Conservation (phyloP, 2,888 invertebrate genomes). For the Conus canariensis region DNA sequence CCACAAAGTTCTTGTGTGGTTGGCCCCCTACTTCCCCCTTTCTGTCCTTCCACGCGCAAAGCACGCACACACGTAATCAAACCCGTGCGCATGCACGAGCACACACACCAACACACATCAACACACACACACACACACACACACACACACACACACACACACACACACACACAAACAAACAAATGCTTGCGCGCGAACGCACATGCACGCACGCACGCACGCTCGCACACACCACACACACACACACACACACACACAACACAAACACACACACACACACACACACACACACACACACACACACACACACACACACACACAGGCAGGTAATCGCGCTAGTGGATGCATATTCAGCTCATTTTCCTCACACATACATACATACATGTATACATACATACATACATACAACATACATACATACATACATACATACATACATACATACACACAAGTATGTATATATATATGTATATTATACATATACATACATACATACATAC, state of each 20-base stretch:
- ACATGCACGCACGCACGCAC: neutral
- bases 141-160: neutral
- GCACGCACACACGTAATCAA: neutral
- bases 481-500: neutral
- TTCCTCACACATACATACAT: too few relatives aligned
- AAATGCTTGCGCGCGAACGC: neutral
- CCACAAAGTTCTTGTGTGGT: too few relatives aligned
- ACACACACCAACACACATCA: neutral
- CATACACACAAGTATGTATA: neutral
- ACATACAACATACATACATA: neutral
- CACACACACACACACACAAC: too few relatives aligned
- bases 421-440: too few relatives aligned
- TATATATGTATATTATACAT: neutral
- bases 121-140: neutral
- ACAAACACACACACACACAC: too few relatives aligned
- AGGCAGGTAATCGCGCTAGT: too few relatives aligned
- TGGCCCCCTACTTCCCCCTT: too few relatives aligned
- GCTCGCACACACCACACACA: too few relatives aligned
- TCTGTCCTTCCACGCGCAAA: neutral
- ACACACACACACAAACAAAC: too few relatives aligned
- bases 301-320: neutral
- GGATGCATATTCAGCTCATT: neutral
- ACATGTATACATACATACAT: neutral
- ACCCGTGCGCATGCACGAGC: neutral
- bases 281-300: conserved; percentile 9